These are phyloP conservation scores for Dolichopus griseipennis DNA, from an alignment of 2,888 invertebrate species.

Conservation along the genomic window DNA sequence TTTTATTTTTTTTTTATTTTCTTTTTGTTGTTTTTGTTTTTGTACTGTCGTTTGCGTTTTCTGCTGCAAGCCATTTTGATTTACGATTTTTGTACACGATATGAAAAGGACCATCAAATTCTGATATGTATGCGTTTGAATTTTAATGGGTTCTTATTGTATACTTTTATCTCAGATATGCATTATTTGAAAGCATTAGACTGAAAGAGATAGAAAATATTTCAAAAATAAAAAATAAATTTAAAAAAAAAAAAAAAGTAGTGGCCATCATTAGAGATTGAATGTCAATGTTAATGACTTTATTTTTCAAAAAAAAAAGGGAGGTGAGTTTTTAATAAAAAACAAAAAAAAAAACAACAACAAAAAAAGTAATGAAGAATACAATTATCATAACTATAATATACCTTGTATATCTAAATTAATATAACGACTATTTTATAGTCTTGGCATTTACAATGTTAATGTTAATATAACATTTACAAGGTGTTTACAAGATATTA, in stretches of 20 bases:
- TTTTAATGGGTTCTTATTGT: not conserved
- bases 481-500: not conserved
- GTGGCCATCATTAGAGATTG: slow-evolving; percentile 6
- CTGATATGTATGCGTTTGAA: not conserved
- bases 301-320: not conserved
- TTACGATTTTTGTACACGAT: slow-evolving; percentile 9
- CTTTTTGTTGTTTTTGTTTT: not conserved
- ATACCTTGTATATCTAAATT: too few relatives aligned
- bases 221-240: too few relatives aligned
- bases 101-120: not conserved
- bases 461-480: not conserved
- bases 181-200: not conserved
- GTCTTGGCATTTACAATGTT: not conserved
- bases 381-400: not conserved
- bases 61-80: slow-evolving; percentile 12
- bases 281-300: slow-evolving; percentile 6
- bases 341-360: not conserved
- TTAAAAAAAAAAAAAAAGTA: not conserved
- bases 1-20: too few relatives aligned
- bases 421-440: not conserved
- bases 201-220: not conserved
- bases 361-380: not conserved
- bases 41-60: slow-evolving; percentile 8
- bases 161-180: not conserved
- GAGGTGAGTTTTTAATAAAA: not conserved